These are phyloP conservation scores for Anodontia alba DNA, from an alignment of 2,888 invertebrate genomes.

Conservation along the genomic window DNA sequence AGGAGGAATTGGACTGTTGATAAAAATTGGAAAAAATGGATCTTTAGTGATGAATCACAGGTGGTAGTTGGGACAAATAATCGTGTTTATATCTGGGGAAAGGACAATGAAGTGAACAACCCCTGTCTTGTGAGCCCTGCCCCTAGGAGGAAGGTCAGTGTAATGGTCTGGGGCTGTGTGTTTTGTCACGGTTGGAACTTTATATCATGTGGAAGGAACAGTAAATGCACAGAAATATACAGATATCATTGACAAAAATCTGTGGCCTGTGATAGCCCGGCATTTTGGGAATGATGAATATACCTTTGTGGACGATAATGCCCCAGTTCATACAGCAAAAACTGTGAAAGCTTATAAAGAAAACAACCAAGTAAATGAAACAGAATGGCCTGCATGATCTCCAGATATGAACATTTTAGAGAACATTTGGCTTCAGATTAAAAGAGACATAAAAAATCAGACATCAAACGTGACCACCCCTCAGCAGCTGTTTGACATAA, in stretches of 20 bases:
- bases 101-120: slow-evolving; percentile 28
- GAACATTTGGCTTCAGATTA: slow-evolving; percentile 3
- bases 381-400: slow-evolving; percentile 17
- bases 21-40: slow-evolving; percentile 25
- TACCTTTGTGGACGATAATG: slow-evolving; percentile 23
- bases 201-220: slow-evolving; percentile 21
- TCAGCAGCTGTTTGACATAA: background rate
- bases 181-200: slow-evolving; percentile 24
- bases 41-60: slow-evolving; percentile 27
- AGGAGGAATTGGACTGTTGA: slow-evolving; percentile 29
- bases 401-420: slow-evolving; percentile 17
- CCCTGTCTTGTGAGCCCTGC: slow-evolving; percentile 12
- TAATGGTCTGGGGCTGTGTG: slow-evolving; percentile 14
- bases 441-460: background rate
- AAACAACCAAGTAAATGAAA: background rate
- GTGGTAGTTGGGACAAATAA: slow-evolving; percentile 23
- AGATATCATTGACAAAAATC: background rate
- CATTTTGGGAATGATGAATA: slow-evolving; percentile 21
- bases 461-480: background rate
- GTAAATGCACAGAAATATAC: slow-evolving; percentile 21
- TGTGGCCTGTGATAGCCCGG: slow-evolving; percentile 19
- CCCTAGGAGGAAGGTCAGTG: background rate
- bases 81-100: slow-evolving; percentile 18
- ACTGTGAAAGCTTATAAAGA: background rate
- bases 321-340: slow-evolving; percentile 5